A percentile compares a stretch with the other conserved stretches of the same genome.
Evolutionary conservation across 2,797 vertebrate genomes (phyloP).

Genomic region (Acrossocheilus fasciatus): DNA sequence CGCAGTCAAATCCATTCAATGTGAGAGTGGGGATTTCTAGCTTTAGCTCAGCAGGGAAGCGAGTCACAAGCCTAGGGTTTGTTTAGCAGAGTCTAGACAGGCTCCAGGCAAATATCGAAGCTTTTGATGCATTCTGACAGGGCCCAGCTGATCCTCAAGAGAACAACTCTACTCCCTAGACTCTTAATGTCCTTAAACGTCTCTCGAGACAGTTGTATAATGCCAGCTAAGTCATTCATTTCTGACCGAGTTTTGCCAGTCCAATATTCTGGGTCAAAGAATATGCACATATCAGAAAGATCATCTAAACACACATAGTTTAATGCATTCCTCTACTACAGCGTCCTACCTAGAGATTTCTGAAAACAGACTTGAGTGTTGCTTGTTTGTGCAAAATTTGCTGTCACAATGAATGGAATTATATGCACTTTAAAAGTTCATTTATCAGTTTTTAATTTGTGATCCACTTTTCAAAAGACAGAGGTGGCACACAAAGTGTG

Average conservation of each 20-base stretch:
- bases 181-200: slow-evolving; percentile 30
- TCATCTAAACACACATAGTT: background rate
- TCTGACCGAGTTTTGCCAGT: slow-evolving; percentile 7
- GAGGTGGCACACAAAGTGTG: background rate
- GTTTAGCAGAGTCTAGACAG: slow-evolving; percentile 45
- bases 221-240: slow-evolving; percentile 22
- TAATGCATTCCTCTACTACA: background rate
- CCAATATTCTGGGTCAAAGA: background rate
- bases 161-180: slow-evolving; percentile 38
- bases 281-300: slow-evolving; percentile 11
- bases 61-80: slow-evolving; percentile 39
- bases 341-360: background rate
- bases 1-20: slow-evolving; percentile 44
- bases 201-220: slow-evolving; percentile 37
- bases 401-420: background rate
- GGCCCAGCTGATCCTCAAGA: slow-evolving; percentile 44
- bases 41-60: slow-evolving; percentile 50
- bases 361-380: background rate
- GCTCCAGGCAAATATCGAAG: slow-evolving; percentile 39
- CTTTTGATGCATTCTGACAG: slow-evolving; percentile 55
- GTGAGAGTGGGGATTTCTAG: slow-evolving; percentile 40
- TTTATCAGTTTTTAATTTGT: background rate
- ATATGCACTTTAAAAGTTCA: background rate
- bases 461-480: background rate
- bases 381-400: background rate